Conservation (phyloP, 2,888 invertebrate species). For the Eupsilia transversa region DNA sequence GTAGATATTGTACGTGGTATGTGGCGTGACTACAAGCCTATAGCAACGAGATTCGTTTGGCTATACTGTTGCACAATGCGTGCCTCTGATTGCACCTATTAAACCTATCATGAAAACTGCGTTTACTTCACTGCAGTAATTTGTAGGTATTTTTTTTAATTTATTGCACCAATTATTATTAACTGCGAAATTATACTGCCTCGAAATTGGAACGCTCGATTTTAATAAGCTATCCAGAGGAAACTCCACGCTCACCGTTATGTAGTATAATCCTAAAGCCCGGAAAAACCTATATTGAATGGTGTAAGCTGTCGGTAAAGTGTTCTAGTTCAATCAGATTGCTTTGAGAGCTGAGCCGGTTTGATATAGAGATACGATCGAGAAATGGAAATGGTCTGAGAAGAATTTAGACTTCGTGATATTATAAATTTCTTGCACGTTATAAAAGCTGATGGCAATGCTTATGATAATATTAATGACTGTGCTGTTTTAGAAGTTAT, state of each 20-base stretch:
- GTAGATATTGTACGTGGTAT: slow-evolving; percentile 66
- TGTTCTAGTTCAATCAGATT: slow-evolving; percentile 57
- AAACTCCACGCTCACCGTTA: slow-evolving; percentile 14
- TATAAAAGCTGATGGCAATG: not conserved
- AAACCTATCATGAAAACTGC: slow-evolving; percentile 40
- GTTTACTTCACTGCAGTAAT: slow-evolving; percentile 37
- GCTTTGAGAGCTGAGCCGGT: slow-evolving; percentile 49
- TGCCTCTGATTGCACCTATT: slow-evolving; percentile 58
- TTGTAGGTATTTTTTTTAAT: slow-evolving; percentile 44
- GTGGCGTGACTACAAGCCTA: slow-evolving; percentile 65
- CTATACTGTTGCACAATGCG: slow-evolving; percentile 59
- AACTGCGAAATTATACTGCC: slow-evolving; percentile 2
- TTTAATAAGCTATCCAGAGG: not conserved
- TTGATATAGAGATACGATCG: slow-evolving; percentile 51
- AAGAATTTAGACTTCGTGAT: slow-evolving; percentile 39
- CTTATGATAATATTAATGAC: not conserved
- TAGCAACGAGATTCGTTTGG: slow-evolving; percentile 64
- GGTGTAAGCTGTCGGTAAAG: slow-evolving; percentile 38
- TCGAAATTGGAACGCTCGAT: slow-evolving; percentile 5
- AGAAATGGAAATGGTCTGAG: slow-evolving; percentile 36
- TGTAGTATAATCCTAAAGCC: slow-evolving; percentile 1
- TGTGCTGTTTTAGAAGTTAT: not conserved
- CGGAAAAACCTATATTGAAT: slow-evolving; percentile 43
- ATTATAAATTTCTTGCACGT: slow-evolving; percentile 12
- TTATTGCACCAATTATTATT: slow-evolving; percentile 17